Conservation (phyloP, 2,797 vertebrate genomes). For the Hirundo rustica region DNA sequence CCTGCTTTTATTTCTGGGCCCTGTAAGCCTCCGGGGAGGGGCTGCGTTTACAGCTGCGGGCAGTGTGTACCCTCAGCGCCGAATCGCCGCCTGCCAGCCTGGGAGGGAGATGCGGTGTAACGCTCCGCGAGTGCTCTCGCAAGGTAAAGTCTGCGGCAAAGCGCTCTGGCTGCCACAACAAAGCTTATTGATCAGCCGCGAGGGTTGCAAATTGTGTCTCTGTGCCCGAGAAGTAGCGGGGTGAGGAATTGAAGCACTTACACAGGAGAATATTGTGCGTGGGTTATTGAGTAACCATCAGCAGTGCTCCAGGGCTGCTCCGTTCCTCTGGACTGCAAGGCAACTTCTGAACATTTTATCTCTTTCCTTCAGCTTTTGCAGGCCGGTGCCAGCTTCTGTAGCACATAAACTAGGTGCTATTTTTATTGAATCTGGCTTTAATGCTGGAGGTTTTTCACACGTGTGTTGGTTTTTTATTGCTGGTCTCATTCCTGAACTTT, state of each 20-base stretch:
- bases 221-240: not conserved
- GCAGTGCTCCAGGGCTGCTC: not conserved
- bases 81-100: not conserved
- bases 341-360: slow-evolving; percentile 19
- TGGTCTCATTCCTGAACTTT: slow-evolving; percentile 63
- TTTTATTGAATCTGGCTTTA: slow-evolving; percentile 68
- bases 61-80: accelerated
- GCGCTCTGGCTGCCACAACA: slow-evolving; percentile 30
- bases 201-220: not conserved
- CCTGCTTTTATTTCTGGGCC: not conserved
- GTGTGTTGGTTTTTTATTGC: slow-evolving; percentile 50
- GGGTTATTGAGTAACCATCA: slow-evolving; percentile 25
- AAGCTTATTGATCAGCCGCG: not conserved
- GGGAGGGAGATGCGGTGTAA: not conserved
- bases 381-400: slow-evolving; percentile 48
- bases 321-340: not conserved
- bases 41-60: not conserved
- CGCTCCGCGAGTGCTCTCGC: not conserved
- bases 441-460: slow-evolving; percentile 62
- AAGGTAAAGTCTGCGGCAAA: not conserved
- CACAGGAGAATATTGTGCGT: not conserved
- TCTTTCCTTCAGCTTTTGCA: not conserved
- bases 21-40: not conserved
- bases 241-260: slow-evolving; percentile 2
- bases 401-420: slow-evolving; percentile 63